Evolutionary conservation across 30 jellyfish, hydroid and myxozoan species (phyloP), one percentile per base, ranked within the genome.

Genomic region (Cassiopea andromeda): DNA sequence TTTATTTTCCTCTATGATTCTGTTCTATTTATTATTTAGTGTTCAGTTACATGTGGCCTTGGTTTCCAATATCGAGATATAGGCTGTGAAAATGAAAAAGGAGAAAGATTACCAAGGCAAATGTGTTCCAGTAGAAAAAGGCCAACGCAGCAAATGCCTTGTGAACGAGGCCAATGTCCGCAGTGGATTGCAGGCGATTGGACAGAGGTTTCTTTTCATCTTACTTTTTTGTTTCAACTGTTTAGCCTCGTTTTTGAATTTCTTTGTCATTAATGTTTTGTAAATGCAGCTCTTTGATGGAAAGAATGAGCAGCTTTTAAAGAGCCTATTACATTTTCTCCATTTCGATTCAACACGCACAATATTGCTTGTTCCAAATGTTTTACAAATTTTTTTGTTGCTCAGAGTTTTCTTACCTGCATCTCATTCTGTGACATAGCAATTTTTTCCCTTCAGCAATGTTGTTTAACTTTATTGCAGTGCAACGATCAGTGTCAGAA

Each of bases 61-160:
- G 99, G 99, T 6, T 85, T 81, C 80, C 98, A 87, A 10, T 96
- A 74, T 82, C 98, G 99, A 43, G 93, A 96, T 46, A 81, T 96
- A 14, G 54, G 97, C 69, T 96, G 99, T 78, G 97, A 96, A 67
- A 91, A 96, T 67, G 92, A 86, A 19, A 48, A 82, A 2, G 98
- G 98, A 0, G 71, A 85, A 48, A 90, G 91, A 4, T 75, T 92
- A 12, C 95, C 93, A 5, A 86, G 85, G 66, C 76, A 57, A 59
- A 60, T 58, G 75, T 92, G 97, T 67, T 73, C 92, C 3, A 50
- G 46, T 45, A 74, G 87, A 7, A 19, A 72, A 13, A 85, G 89
- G 48, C 99, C 99, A 16, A 87, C 90, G 76, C 97, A 92, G 81
- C 95, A 92, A 60, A 85, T 80, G 71, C 97, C 98, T 3, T 96